A percentile compares a stretch with the other conserved stretches of the same genome.
Evolutionary conservation across 2,888 invertebrate species (phyloP).

Genomic region (Sepiola atlantica): DNA sequence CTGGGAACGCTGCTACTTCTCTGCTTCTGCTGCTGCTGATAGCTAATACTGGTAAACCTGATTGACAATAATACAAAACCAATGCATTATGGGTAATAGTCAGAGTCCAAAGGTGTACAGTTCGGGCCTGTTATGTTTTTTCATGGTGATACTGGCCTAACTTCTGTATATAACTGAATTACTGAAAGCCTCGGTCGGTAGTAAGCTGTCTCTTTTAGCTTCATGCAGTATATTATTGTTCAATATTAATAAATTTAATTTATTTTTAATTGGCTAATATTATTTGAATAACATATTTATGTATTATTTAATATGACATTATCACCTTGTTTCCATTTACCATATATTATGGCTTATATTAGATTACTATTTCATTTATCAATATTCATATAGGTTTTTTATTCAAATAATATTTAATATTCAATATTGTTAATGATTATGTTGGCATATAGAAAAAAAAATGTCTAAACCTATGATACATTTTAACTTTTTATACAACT

Average conservation of each 20-base stretch:
- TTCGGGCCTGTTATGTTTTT: background rate
- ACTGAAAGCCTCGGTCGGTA: background rate
- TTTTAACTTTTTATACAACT: too few species aligned
- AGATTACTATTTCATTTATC: background rate
- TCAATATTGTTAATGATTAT: background rate
- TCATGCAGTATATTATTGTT: background rate
- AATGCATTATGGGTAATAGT: background rate
- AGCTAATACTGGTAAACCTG: background rate
- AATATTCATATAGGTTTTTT: background rate
- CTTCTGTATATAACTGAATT: background rate
- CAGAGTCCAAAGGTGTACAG: constrained; percentile 18
- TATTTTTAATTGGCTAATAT: background rate
- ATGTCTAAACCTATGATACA: too few species aligned
- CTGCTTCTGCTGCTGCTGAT: background rate
- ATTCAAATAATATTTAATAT: background rate
- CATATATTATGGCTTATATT: background rate
- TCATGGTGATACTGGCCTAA: background rate
- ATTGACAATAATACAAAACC: background rate
- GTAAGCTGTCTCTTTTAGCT: background rate
- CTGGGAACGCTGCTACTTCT: background rate
- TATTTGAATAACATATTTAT: background rate
- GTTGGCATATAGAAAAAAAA: too few species aligned
- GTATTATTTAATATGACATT: background rate
- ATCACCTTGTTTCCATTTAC: background rate
- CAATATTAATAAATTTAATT: background rate